A percentile compares a stretch with the other conserved stretches of the same genome.
Evolutionary conservation across 2,113 vertebrate genomes (phyloP).

Genomic region (Ariopsis seemanni): DNA sequence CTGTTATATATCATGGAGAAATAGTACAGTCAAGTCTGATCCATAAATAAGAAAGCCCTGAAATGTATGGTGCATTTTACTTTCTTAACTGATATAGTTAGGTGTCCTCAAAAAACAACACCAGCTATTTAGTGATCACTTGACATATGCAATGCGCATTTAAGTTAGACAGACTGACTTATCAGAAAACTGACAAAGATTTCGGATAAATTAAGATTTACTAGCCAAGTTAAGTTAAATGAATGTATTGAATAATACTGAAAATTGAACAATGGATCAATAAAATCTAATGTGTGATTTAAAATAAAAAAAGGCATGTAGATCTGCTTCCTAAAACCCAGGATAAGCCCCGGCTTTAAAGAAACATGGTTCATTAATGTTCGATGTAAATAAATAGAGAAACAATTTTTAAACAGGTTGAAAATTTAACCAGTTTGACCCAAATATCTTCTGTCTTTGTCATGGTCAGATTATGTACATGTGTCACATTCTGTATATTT

Average conservation of each 20-base stretch:
- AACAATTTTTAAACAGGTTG: neutral
- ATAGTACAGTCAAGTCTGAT: neutral
- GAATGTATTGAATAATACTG: neutral
- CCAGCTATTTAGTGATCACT: neutral
- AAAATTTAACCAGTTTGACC: neutral
- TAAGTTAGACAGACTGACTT: neutral
- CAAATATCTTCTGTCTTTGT: neutral
- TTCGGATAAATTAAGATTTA: neutral
- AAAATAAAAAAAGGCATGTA: neutral
- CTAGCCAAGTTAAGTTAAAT: neutral
- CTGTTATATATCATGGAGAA: neutral
- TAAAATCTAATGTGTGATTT: neutral
- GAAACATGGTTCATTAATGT: neutral
- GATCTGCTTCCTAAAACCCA: neutral
- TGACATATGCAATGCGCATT: neutral
- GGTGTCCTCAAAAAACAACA: neutral
- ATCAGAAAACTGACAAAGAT: neutral
- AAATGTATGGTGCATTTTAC: neutral
- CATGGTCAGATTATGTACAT: neutral
- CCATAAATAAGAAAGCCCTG: neutral
- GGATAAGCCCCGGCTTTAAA: neutral
- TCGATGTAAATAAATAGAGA: neutral
- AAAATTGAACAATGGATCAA: neutral
- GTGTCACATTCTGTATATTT: neutral
- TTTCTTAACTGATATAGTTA: neutral